A percentile compares a stretch with the other conserved stretches of the same genome.
These are phyloP conservation scores for Leptodactylus fuscus DNA, from an alignment of 2,113 vertebrate genomes.

Conservation along the genomic window DNA sequence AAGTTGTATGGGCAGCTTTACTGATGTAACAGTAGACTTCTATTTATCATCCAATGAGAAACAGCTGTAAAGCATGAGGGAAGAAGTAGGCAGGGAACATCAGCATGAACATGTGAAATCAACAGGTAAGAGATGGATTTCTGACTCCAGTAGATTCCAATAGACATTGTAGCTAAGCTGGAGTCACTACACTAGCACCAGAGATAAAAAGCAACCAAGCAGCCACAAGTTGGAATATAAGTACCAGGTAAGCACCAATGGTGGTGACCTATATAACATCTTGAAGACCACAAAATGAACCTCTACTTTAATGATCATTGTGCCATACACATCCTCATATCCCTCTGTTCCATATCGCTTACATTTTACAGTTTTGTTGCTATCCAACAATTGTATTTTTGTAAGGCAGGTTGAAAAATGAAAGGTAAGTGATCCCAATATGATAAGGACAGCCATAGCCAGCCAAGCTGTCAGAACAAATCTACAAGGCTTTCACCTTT, in stretches of 20 bases:
- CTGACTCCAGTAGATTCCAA: neutral
- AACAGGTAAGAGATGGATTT: neutral
- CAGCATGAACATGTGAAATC: neutral
- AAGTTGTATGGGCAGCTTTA: no score
- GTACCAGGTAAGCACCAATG: neutral
- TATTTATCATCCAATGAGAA: no score
- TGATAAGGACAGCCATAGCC: neutral
- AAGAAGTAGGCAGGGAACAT: neutral
- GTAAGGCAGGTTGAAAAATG: constrained; percentile 8
- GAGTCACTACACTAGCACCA: neutral
- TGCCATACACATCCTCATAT: neutral
- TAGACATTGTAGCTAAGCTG: neutral
- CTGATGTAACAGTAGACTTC: no score
- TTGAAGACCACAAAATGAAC: neutral
- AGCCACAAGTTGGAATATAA: neutral
- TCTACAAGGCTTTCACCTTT: neutral
- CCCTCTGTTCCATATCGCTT: neutral
- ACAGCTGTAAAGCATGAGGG: neutral
- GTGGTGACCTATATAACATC: neutral
- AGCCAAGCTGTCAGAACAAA: neutral
- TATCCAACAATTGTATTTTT: neutral
- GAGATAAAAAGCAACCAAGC: neutral
- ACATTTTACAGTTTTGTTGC: neutral
- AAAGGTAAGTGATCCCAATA: constrained; percentile 10
- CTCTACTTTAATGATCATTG: neutral